Conservation (phyloP, 2,113 vertebrate species). For the Rafetus swinhoei region DNA sequence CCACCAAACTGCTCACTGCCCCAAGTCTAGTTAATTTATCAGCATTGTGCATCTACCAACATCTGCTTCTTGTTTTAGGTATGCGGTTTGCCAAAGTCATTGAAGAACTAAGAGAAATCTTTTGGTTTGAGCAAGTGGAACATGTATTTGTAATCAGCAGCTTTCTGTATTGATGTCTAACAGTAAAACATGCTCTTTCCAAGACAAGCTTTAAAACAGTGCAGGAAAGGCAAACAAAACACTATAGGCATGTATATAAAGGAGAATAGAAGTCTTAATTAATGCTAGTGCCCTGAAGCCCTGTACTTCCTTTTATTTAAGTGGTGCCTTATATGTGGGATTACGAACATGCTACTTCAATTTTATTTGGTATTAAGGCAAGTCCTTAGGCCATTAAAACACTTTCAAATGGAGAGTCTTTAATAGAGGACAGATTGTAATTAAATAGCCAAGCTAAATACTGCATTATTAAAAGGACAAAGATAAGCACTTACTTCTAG, state of each 20-base stretch:
- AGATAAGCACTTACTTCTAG: neutral
- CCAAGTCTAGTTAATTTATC: no score
- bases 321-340: slow-evolving; percentile 7
- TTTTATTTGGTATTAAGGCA: slow-evolving; percentile 57
- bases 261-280: neutral
- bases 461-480: slow-evolving; percentile 31
- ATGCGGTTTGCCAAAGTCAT: neutral
- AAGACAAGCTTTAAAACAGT: neutral
- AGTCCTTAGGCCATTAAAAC: slow-evolving; percentile 18
- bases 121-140: neutral
- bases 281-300: neutral
- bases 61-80: neutral
- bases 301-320: slow-evolving; percentile 2
- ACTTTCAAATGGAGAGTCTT: slow-evolving; percentile 9
- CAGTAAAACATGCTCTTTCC: neutral
- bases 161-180: neutral
- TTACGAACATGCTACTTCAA: neutral
- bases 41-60: neutral
- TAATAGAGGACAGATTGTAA: slow-evolving; percentile 33
- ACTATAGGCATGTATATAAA: neutral
- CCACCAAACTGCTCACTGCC: no score
- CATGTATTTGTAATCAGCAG: neutral
- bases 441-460: slow-evolving; percentile 28
- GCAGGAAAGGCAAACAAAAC: neutral
- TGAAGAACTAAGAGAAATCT: neutral